Evolutionary conservation across 2,888 invertebrate genomes (phyloP).

Genomic region (Pantelozetes paolii): DNA sequence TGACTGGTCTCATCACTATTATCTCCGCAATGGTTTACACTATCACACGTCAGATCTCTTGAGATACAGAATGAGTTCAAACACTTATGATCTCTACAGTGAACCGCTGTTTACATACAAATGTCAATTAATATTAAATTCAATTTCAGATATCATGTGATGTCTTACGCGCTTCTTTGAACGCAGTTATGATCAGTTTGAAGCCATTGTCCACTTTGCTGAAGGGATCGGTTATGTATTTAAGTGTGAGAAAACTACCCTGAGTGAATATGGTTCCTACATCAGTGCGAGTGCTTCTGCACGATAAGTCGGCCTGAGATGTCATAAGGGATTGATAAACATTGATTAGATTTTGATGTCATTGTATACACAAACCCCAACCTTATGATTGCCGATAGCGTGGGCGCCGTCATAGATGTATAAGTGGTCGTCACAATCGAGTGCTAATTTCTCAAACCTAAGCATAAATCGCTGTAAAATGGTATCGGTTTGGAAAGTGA

Average conservation of each 20-base stretch:
- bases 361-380: conserved; percentile 51
- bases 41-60: conserved; percentile 84
- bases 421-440: conserved; percentile 90
- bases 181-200: conserved; percentile 85
- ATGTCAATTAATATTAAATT: too few relatives aligned
- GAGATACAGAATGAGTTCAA: conserved; percentile 86
- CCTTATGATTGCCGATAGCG: conserved; percentile 80
- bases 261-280: conserved; percentile 83
- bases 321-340: conserved; percentile 52
- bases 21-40: conserved; percentile 87
- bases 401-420: conserved; percentile 89
- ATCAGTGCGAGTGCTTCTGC: conserved; percentile 81
- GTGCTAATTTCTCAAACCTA: conserved; percentile 81
- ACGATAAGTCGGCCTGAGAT: conserved; percentile 75
- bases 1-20: conserved; percentile 84
- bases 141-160: not conserved
- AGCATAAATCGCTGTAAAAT: conserved; percentile 90
- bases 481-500: conserved; percentile 91
- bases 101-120: conserved; percentile 22
- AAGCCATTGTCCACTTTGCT: conserved; percentile 87
- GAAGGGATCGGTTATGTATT: conserved; percentile 89
- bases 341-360: not conserved
- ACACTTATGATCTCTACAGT: conserved; percentile 55
- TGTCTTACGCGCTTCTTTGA: conserved; percentile 58
- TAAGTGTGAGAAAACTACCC: conserved; percentile 87